Evolutionary conservation across 2,888 invertebrate genomes (phyloP), one percentile per base, ranked within the genome.

Genomic region (Minunthozetes semirufus): DNA sequence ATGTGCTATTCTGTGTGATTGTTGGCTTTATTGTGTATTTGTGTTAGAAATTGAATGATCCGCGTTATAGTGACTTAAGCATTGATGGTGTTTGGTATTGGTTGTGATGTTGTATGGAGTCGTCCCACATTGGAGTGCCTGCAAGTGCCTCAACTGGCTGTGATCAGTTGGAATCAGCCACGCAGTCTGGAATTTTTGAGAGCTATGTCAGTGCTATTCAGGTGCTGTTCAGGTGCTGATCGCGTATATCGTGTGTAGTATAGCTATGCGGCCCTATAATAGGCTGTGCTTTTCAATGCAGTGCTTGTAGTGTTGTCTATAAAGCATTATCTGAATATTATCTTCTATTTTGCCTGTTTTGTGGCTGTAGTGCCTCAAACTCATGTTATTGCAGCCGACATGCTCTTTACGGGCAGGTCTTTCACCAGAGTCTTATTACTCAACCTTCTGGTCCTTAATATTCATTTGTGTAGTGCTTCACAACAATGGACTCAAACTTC

Each of bases 371-470:
- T 59, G 59, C 59, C 27, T 17, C n/a, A n/a, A n/a, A n/a, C n/a
- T n/a, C 59, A 59, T 27, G 59, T 59, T 59, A 59, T 59, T 59
- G 56, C 29, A 66, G 70, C 70, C 70, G 70, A 70, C 48, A 70
- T 70, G 70, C 70, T 70, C 70, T 70, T 70, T 22, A 70, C 42
- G 70, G 70, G 70, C 70, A 70, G 70, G 46, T 70, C 70, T 13
- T 70, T 70, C 25, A 46, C 48, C 19, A 70, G 70, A 70, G 22
- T 70, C 70, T 48, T 70, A 46, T 70, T 48, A 48, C 70, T 70
- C 70, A 70, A 70, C 70, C 70, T 70, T 48, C 48, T 70, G 70
- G 70, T 70, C 70, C 70, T 70, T 48, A 70, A 48, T 25, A 70
- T 70, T 46, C 25, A 70, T 70, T 25, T 70, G 13, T 38, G 11